These are phyloP conservation scores for Gallinago media DNA, from an alignment of 2,113 vertebrate species.

Conservation along the genomic window DNA sequence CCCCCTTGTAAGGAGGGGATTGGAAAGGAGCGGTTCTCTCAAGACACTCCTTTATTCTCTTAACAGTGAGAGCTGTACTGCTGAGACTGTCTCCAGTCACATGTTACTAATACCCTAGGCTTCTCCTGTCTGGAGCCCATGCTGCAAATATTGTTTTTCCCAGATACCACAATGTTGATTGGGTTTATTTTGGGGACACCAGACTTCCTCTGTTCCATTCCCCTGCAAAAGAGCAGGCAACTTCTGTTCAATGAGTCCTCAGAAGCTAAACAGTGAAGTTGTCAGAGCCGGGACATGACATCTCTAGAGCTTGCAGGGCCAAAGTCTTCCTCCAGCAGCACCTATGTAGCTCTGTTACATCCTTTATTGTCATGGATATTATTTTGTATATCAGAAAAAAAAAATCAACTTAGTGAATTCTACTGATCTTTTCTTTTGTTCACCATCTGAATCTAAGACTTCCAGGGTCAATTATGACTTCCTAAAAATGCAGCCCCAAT, in stretches of 20 bases:
- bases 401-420: background rate
- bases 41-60: conserved; percentile 13
- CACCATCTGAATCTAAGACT: background rate
- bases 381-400: conserved; percentile 29
- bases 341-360: background rate
- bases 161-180: background rate
- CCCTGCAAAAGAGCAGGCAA: background rate
- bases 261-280: background rate
- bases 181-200: background rate
- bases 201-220: background rate
- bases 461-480: background rate
- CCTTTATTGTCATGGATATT: background rate
- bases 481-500: background rate
- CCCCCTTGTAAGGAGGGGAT: background rate
- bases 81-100: conserved; percentile 10
- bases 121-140: background rate
- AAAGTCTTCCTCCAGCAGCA: background rate
- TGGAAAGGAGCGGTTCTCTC: background rate
- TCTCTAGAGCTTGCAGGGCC: background rate
- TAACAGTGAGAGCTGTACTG: background rate
- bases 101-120: background rate
- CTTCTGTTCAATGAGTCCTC: background rate
- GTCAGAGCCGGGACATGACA: background rate
- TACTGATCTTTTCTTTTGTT: background rate
- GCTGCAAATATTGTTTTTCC: background rate